These are phyloP conservation scores for Macrobrachium rosenbergii DNA, from an alignment of 1,140 invertebrate species.

Conservation along the genomic window DNA sequence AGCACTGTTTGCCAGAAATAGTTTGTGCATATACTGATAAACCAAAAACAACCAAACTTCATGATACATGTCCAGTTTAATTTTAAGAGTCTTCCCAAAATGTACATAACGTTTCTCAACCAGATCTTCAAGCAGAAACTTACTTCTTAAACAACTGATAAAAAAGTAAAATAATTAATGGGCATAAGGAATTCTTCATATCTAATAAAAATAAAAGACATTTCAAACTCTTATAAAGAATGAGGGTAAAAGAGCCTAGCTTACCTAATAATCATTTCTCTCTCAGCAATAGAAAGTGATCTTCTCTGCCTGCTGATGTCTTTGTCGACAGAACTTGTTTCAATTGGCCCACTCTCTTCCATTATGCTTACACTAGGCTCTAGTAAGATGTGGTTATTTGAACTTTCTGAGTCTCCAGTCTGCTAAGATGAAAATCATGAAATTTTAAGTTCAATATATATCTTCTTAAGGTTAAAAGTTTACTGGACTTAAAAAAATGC, in stretches of 20 bases:
- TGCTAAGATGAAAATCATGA: conserved; percentile 17
- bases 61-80: no score
- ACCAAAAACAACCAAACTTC: no score
- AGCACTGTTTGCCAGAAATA: not conserved
- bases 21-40: not conserved
- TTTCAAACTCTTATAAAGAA: not conserved
- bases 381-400: conserved; percentile 41
- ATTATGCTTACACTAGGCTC: conserved; percentile 62
- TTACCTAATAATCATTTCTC: conserved; percentile 66
- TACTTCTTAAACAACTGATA: no score
- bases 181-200: no score
- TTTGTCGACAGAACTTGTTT: conserved; percentile 40
- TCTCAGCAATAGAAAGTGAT: conserved; percentile 65
- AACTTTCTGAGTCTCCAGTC: conserved; percentile 1
- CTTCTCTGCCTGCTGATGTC: conserved; percentile 59
- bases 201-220: no score
- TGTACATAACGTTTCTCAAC: no score
- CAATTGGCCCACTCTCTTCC: conserved; percentile 59
- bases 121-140: no score
- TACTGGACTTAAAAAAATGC: no score
- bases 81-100: no score
- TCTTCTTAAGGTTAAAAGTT: no score
- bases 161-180: no score
- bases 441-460: not conserved
- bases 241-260: not conserved